Evolutionary conservation across 2,888 invertebrate genomes (phyloP), one percentile per base, ranked within the genome.

Genomic region (Julus scandinavius): DNA sequence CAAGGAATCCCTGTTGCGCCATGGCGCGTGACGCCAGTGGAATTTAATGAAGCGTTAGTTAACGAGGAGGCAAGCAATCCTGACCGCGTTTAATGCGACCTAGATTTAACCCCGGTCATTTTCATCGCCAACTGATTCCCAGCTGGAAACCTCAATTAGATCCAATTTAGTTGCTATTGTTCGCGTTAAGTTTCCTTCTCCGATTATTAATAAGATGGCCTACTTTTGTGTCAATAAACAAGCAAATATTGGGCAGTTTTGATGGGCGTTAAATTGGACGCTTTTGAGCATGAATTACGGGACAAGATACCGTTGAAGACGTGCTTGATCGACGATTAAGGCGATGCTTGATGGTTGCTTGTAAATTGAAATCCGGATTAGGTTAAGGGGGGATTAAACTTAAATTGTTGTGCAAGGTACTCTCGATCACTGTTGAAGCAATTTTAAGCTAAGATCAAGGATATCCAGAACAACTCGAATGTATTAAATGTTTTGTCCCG

Each of bases 101-200:
- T 80, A 80, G 38, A 80, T 80, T 80, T 80, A 80, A 80, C 80
- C 80, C 38, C 11, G 80, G 80, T 80, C 80, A 85, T 50, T 85
- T 85, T 85, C 45, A 45, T n/a, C 85, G 85, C 45, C 85, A n/a
- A 45, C 85, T 50, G 85, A 50, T 85, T 49, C 85, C 85, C 85
- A 85, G 85, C 85, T 85, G 85, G 85, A 85, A 85, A 85, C 85
- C 80, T 80, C 80, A 80, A 80, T 80, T 80, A 80, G 80, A 38
- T 80, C 80, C 80, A 80, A 80, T 80, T 80, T 80, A 17, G 80
- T 3, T 9, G 80, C 38, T 38, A 80, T 80, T 80, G 80, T 80
- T 80, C 38, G 80, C 80, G 80, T 29, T 29, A 29, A 80, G 38
- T 38, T 80, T 80, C 80, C 80, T 80, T 4, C 80, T 38, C 38